These are phyloP conservation scores for Atractosteus spatula DNA, from an alignment of 2,113 vertebrate genomes.

Conservation along the genomic window DNA sequence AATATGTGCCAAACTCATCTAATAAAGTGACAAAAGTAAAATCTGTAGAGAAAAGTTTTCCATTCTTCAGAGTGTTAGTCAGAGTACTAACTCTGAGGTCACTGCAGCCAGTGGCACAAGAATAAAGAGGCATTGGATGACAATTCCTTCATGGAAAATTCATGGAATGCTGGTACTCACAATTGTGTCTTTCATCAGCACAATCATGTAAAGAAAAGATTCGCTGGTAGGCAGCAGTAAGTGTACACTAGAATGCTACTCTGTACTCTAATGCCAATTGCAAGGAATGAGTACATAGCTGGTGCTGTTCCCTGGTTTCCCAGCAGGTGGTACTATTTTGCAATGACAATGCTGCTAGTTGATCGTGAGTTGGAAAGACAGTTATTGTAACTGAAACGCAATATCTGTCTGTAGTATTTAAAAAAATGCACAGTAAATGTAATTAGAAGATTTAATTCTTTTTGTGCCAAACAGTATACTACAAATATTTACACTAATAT, in stretches of 20 bases:
- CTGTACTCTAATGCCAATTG: background rate
- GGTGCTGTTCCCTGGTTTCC: background rate
- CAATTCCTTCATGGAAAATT: background rate
- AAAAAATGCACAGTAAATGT: slow-evolving; percentile 2
- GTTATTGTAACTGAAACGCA: background rate
- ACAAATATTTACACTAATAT: too few species aligned
- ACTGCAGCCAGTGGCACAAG: too few species aligned
- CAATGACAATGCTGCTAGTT: background rate
- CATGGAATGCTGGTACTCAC: background rate
- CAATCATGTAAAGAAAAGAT: background rate
- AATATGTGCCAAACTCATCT: too few species aligned
- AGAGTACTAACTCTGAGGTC: too few species aligned
- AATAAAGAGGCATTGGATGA: too few species aligned
- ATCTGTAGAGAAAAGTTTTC: too few species aligned
- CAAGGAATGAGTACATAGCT: slow-evolving; percentile 1
- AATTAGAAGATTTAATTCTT: background rate
- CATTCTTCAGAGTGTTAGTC: too few species aligned
- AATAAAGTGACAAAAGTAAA: too few species aligned
- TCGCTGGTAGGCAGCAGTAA: background rate
- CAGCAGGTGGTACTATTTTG: slow-evolving; percentile 8
- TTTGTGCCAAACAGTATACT: too few species aligned
- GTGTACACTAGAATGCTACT: background rate
- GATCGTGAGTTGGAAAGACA: slow-evolving; percentile 1
- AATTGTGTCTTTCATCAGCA: slow-evolving; percentile 1
- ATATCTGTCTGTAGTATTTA: slow-evolving; percentile 2